phyloP scores from a whole-genome alignment of 2,797 vertebrate species.

The Ciconia nigra region DNA sequence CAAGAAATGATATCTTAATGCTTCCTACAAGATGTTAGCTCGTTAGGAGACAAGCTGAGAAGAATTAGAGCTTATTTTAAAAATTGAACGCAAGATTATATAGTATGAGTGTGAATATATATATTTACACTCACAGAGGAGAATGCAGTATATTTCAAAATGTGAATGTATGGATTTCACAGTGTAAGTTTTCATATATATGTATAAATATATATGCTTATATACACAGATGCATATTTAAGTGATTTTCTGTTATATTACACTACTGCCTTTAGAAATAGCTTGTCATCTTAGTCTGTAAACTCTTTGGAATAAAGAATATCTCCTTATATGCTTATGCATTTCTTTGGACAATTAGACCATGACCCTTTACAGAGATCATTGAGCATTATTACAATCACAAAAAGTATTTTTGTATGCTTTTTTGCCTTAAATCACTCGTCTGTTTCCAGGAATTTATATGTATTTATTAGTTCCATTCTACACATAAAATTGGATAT shows the following conservation, averaged over 20 bases:
- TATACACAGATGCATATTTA: background rate
- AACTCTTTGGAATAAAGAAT: background rate
- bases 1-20: background rate
- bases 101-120: background rate
- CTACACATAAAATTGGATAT: background rate
- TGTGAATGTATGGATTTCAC: background rate
- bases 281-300: background rate
- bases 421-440: background rate
- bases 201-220: background rate
- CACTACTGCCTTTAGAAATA: background rate
- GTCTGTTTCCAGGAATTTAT: background rate
- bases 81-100: background rate
- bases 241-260: background rate
- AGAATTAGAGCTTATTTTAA: background rate
- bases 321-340: background rate
- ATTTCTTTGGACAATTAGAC: slow-evolving; percentile 8
- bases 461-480: background rate
- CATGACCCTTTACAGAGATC: background rate
- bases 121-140: background rate
- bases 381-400: background rate
- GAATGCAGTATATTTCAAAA: background rate
- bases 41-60: background rate
- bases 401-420: background rate
- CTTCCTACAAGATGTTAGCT: background rate
- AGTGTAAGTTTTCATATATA: background rate